Evolutionary conservation across 1,140 invertebrate genomes (phyloP).

Genomic region (Eufriesea mexicana): DNA sequence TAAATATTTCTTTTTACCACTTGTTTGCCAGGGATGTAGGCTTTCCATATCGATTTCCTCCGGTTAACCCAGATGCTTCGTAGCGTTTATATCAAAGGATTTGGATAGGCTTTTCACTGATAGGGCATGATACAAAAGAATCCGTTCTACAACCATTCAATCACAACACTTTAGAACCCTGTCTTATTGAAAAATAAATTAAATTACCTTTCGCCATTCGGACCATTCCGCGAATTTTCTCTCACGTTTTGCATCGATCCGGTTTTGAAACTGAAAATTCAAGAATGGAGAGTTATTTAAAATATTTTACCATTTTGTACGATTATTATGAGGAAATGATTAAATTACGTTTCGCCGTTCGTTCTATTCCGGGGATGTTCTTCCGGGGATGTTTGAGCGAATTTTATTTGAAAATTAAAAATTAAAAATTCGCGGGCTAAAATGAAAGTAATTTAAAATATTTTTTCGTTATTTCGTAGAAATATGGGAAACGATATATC

Average conservation of each 20-base stretch:
- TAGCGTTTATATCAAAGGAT: conserved; percentile 27
- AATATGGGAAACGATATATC: too few species aligned
- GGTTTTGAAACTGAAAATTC: too few species aligned
- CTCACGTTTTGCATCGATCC: background rate
- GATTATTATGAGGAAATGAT: too few species aligned
- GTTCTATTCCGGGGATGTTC: too few species aligned
- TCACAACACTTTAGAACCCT: background rate
- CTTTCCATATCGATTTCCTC: conserved; percentile 11
- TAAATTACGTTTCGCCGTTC: too few species aligned
- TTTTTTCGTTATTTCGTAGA: too few species aligned
- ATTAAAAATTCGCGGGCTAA: too few species aligned
- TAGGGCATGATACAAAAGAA: conserved; percentile 11
- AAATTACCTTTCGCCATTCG: background rate
- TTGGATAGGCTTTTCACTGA: conserved; percentile 24
- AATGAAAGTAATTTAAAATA: too few species aligned
- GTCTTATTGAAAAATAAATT: conserved; percentile 7
- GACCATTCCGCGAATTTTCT: background rate
- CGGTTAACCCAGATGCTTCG: conserved; percentile 21
- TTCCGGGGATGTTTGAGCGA: too few species aligned
- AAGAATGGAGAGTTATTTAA: too few species aligned
- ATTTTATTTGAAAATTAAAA: too few species aligned
- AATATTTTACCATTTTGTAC: too few species aligned
- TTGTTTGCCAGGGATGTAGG: background rate
- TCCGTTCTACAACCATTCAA: background rate
- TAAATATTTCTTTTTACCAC: background rate